A percentile compares a stretch with the other conserved stretches of the same genome.
These are phyloP conservation scores for Lithodes maja DNA, from an alignment of 2,888 invertebrate species.

Conservation along the genomic window DNA sequence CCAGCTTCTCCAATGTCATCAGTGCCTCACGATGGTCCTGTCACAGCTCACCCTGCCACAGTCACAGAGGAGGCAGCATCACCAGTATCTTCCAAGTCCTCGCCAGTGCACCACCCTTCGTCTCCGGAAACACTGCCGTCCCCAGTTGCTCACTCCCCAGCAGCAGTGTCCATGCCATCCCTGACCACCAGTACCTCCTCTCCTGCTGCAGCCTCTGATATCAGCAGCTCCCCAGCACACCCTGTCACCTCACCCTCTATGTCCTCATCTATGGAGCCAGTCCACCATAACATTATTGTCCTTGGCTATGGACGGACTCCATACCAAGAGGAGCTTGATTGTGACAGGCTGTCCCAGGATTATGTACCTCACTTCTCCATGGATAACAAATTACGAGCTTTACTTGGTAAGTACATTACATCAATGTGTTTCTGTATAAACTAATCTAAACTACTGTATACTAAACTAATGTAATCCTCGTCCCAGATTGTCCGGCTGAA, in stretches of 20 bases:
- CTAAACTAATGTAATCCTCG: no score
- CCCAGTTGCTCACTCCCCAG: conserved; percentile 7
- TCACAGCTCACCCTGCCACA: conserved; percentile 68
- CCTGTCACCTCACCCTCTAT: conserved; percentile 61
- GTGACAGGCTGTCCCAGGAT: conserved; percentile 81
- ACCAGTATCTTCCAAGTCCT: conserved; percentile 11
- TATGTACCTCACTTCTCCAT: conserved; percentile 60
- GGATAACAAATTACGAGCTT: conserved; percentile 69
- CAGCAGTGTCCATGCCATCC: conserved; percentile 29
- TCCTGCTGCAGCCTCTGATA: conserved; percentile 24
- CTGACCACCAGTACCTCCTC: conserved; percentile 32
- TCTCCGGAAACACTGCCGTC: conserved; percentile 13
- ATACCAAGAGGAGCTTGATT: conserved; percentile 85
- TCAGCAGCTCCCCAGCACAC: conserved; percentile 21
- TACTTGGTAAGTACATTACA: conserved; percentile 71
- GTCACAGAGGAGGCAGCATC: conserved; percentile 67
- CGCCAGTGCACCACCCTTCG: conserved; percentile 15
- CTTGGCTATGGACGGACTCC: conserved; percentile 64
- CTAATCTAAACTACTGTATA: no score
- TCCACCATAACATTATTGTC: conserved; percentile 50
- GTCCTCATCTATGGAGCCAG: conserved; percentile 27
- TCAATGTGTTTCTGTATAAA: not conserved
- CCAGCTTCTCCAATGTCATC: conserved; percentile 51
- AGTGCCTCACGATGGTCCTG: conserved; percentile 64
- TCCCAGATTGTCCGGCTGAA: no score